Evolutionary conservation across 2,797 vertebrate species (phyloP), one percentile per base, ranked within the genome.

Genomic region (Takifugu ocellatus): DNA sequence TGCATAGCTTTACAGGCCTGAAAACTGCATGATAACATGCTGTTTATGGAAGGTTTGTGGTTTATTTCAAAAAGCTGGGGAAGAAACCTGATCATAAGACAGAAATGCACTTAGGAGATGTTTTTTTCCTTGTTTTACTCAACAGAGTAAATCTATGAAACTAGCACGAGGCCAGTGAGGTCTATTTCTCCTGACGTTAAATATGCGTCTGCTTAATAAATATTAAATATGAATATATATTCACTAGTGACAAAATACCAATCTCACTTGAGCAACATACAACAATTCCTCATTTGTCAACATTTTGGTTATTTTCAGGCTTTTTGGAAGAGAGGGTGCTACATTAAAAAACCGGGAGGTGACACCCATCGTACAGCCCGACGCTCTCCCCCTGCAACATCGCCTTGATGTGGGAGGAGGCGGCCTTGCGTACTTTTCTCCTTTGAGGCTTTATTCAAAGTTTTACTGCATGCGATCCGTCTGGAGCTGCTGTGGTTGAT

Each of bases 401-500:
- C n/a, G 12, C 47, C 50, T 74, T 45, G 54, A 64, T 43, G 27
- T 14, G 17, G 54, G 46, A 43, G 57, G 25, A 56, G 29, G 2
- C 44, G 17, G 68, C 61, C 33, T 29, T 52, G 49, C 27, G 36
- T 54, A 46, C 54, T 51, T 47, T 54, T 44, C 47, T 62, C 46
- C 29, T 59, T 31, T n/a, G 57, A 63, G 48, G 45, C 56, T 16
- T 51, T 67, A 67, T 75, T 80, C 76, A 59, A 25, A 54, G 50
- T 62, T 87, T 85, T 92, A 98, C 86, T 99, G 95, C 93, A 99
- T 96, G 70, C 94, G 94, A 77, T 98, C 96, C 5, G 96, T 89
- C 78, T 98, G 96, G 82, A 98, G 93, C 89, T 98, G 96, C 84
- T 96, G 96, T 29, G 96, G 94, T 82, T 24, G 96, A 89, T n/a